phyloP scores from a whole-genome alignment of 1,140 invertebrate genomes.

The Diabrotica virgifera region DNA sequence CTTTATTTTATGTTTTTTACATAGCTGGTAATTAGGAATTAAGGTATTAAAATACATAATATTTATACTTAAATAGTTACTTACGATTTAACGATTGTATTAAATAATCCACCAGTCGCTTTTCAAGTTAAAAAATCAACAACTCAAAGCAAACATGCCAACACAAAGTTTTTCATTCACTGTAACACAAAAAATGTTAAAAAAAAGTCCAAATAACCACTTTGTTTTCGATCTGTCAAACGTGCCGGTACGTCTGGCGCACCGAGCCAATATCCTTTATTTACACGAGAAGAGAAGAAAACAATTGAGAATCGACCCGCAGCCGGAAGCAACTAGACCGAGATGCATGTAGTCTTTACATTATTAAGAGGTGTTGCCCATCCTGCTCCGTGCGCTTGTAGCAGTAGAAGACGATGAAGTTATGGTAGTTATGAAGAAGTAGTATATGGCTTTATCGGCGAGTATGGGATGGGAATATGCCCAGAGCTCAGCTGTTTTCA shows the following conservation, averaged over 20 bases:
- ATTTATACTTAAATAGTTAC: too few species aligned
- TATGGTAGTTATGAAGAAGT: not conserved
- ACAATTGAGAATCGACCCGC: not conserved
- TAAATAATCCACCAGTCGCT: too few species aligned
- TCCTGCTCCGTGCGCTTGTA: not conserved
- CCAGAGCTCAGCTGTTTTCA: not conserved
- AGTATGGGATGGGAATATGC: not conserved
- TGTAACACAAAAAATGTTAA: not conserved
- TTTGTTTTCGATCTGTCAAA: not conserved
- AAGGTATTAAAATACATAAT: too few species aligned
- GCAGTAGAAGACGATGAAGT: not conserved
- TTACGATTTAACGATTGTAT: too few species aligned
- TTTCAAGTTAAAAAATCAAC: not conserved
- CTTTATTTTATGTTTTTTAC: too few species aligned
- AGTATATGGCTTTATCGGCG: not conserved
- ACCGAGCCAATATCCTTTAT: not conserved
- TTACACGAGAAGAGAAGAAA: not conserved
- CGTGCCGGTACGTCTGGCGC: not conserved
- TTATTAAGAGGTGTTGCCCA: not conserved
- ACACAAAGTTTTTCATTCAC: not conserved
- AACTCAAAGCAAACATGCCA: not conserved
- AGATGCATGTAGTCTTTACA: conserved; percentile 2
- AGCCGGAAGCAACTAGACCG: not conserved
- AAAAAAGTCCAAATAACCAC: not conserved
- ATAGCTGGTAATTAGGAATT: too few species aligned